A percentile compares a stretch with the other conserved stretches of the same genome.
Evolutionary conservation across 2,888 invertebrate genomes (phyloP).

Genomic region (Pseudoips prasinana): DNA sequence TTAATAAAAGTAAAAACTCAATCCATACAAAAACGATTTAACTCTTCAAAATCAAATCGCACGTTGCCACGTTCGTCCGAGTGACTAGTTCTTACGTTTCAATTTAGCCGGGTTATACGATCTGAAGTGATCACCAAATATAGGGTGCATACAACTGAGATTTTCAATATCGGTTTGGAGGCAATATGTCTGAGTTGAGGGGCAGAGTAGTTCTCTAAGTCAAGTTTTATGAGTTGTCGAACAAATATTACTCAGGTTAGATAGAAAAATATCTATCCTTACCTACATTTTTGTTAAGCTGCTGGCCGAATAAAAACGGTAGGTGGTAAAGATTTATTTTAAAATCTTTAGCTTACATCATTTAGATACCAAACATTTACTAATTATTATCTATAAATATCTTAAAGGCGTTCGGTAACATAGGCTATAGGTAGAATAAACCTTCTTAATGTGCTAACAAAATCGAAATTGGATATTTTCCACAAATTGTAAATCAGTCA

Average conservation of each 20-base stretch:
- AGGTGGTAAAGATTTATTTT: too few species aligned
- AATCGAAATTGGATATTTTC: too few species aligned
- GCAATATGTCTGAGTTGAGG: conserved; percentile 54
- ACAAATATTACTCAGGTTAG: conserved; percentile 38
- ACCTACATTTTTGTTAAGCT: conserved; percentile 5
- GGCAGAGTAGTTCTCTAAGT: conserved; percentile 56
- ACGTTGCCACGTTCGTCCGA: conserved; percentile 14
- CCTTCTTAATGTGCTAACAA: too few species aligned
- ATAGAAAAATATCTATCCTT: conserved; percentile 31
- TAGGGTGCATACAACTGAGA: conserved; percentile 52
- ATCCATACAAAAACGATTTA: conserved; percentile 4
- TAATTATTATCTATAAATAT: too few species aligned
- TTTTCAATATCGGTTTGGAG: conserved; percentile 54
- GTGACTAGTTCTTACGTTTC: conserved; percentile 28
- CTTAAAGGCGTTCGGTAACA: too few species aligned
- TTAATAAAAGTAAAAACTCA: conserved; percentile 1
- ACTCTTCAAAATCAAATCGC: conserved; percentile 23
- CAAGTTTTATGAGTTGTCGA: conserved; percentile 60
- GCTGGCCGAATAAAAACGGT: not conserved
- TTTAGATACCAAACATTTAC: too few species aligned
- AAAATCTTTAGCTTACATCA: too few species aligned
- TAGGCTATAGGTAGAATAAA: too few species aligned
- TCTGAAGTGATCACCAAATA: conserved; percentile 60
- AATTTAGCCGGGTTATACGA: conserved; percentile 45
- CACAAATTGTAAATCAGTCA: too few species aligned